Evolutionary conservation across 2,113 vertebrate species (phyloP).

Genomic region (Struthidea cinerea): DNA sequence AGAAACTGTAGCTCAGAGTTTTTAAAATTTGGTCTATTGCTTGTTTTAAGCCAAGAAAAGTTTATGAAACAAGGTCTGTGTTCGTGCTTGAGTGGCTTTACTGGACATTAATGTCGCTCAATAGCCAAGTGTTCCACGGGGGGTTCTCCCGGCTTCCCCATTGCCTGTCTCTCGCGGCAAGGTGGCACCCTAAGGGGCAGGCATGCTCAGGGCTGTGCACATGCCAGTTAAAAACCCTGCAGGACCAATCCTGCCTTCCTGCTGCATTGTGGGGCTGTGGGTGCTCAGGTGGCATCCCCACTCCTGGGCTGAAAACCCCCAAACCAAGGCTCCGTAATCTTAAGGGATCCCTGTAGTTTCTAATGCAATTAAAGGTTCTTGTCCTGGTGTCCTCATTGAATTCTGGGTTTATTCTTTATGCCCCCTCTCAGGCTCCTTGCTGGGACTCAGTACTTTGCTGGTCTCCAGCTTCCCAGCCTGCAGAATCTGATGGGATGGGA

Average conservation of each 20-base stretch:
- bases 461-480: neutral
- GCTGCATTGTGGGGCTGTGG: neutral
- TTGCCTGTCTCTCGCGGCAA: neutral
- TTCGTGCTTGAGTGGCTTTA: neutral
- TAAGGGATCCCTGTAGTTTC: neutral
- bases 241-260: neutral
- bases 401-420: neutral
- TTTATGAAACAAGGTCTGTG: neutral
- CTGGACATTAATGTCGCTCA: neutral
- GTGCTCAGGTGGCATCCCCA: neutral
- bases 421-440: neutral
- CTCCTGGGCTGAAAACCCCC: neutral
- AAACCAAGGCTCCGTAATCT: neutral
- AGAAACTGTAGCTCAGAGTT: neutral
- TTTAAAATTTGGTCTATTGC: neutral
- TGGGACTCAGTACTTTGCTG: neutral
- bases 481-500: neutral
- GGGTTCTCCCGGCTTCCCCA: neutral
- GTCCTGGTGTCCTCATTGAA: neutral
- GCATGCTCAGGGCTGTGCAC: neutral
- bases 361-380: neutral
- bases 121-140: neutral
- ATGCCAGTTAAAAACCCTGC: neutral
- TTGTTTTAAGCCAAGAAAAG: neutral
- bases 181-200: neutral